phyloP scores from a whole-genome alignment of 2,113 vertebrate species.

The Calyptomena viridis region DNA sequence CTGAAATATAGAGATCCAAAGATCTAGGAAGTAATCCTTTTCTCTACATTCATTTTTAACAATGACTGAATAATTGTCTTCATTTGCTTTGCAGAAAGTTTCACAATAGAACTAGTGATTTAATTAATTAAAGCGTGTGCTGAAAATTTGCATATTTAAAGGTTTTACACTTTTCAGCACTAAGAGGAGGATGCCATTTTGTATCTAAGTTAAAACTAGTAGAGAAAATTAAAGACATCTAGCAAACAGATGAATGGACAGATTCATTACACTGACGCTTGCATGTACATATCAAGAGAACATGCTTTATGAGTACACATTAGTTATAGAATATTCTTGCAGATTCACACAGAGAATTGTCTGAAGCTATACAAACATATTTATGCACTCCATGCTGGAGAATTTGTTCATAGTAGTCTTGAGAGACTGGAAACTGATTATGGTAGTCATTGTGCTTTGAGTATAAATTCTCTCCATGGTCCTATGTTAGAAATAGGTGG shows the following conservation, averaged over 20 bases:
- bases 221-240: background rate
- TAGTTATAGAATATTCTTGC: background rate
- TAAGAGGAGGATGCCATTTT: background rate
- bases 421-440: background rate
- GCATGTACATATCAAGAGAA: background rate
- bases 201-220: background rate
- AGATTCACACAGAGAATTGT: background rate
- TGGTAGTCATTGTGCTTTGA: background rate
- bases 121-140: background rate
- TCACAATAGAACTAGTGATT: background rate
- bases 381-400: background rate
- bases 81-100: background rate
- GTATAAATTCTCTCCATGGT: background rate
- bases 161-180: background rate
- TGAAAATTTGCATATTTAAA: background rate
- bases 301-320: background rate
- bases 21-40: background rate
- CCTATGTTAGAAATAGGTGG: background rate
- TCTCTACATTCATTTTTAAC: background rate
- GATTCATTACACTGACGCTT: background rate
- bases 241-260: background rate
- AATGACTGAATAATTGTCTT: background rate
- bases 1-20: background rate
- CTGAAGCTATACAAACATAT: background rate
- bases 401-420: background rate